phyloP scores from a whole-genome alignment of 2,113 vertebrate genomes.

The Perca flavescens region DNA sequence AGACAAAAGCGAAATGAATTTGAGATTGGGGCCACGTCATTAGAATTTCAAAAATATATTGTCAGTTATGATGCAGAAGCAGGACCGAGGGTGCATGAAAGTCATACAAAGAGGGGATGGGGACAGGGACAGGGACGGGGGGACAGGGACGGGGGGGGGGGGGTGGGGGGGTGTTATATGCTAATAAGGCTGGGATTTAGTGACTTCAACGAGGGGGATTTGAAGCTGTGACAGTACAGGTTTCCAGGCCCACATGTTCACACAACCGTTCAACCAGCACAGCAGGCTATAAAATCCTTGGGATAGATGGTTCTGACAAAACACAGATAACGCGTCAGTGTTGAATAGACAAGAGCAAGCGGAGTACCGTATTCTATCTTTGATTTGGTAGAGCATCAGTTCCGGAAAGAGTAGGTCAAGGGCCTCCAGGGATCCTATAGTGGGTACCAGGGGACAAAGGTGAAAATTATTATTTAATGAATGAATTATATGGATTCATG shows the following conservation, averaged over 20 bases:
- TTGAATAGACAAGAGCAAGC: constrained; percentile 20
- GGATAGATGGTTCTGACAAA: constrained; percentile 53
- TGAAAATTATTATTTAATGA: background rate
- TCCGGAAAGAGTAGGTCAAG: background rate
- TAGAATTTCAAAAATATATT: constrained; percentile 73
- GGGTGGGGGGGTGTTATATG: constrained; percentile 31
- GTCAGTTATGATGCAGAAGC: constrained; percentile 57
- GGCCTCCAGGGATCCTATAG: background rate
- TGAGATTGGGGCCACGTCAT: constrained; percentile 64
- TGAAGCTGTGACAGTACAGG: constrained; percentile 65
- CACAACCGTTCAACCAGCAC: constrained; percentile 33
- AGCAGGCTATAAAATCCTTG: constrained; percentile 62
- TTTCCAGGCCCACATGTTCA: constrained; percentile 53
- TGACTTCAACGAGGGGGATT: constrained; percentile 68
- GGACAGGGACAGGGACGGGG: too few species aligned
- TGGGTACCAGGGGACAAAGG: background rate
- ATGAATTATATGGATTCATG: constrained; percentile 6
- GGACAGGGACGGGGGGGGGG: too few species aligned
- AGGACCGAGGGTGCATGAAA: constrained; percentile 57
- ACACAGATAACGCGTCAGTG: constrained; percentile 35
- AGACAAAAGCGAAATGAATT: constrained; percentile 71
- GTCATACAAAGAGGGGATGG: constrained; percentile 40
- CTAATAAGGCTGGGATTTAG: constrained; percentile 64
- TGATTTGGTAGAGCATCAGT: constrained; percentile 7
- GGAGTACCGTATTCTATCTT: background rate